These are phyloP conservation scores for Scelioninae gen. 1 DNA, from an alignment of 2,888 invertebrate genomes.

Conservation along the genomic window DNA sequence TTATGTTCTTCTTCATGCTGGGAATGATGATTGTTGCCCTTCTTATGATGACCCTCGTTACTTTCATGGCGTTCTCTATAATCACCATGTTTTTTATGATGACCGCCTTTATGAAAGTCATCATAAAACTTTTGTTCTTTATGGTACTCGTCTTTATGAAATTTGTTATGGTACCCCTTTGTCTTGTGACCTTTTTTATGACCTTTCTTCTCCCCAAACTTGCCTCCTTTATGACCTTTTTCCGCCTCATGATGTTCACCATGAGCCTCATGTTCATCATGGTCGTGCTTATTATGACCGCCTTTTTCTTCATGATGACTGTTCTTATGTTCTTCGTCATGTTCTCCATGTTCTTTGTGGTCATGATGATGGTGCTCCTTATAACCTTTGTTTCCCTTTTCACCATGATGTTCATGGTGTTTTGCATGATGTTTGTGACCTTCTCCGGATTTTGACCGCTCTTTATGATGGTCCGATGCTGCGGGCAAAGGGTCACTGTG, in stretches of 20 bases:
- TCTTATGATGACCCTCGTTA: constrained; percentile 87
- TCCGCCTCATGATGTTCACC: constrained; percentile 89
- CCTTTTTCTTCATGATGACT: constrained; percentile 87
- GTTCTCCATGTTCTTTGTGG: constrained; percentile 86
- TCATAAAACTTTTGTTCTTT: constrained; percentile 92
- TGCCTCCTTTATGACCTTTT: constrained; percentile 88
- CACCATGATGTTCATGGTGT: constrained; percentile 89
- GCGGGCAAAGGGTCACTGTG: too few relatives aligned
- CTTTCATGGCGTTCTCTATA: constrained; percentile 88
- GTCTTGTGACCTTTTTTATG: constrained; percentile 92
- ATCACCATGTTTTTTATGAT: constrained; percentile 89
- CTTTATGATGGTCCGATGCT: constrained; percentile 83
- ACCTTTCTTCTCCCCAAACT: constrained; percentile 90
- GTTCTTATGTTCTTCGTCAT: constrained; percentile 86
- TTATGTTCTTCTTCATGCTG: constrained; percentile 87
- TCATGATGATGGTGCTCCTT: constrained; percentile 91
- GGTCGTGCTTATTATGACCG: constrained; percentile 88
- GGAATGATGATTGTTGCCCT: constrained; percentile 87
- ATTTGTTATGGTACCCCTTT: constrained; percentile 91
- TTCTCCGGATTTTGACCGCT: constrained; percentile 86
- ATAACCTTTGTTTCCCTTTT: constrained; percentile 92
- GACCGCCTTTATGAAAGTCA: constrained; percentile 89
- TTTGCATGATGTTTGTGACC: constrained; percentile 89
- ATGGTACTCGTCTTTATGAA: constrained; percentile 91
- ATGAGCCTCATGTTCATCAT: constrained; percentile 87